Evolutionary conservation across 2,888 invertebrate genomes (phyloP), one percentile per base, ranked within the genome.

Genomic region (Dryobota labecula): DNA sequence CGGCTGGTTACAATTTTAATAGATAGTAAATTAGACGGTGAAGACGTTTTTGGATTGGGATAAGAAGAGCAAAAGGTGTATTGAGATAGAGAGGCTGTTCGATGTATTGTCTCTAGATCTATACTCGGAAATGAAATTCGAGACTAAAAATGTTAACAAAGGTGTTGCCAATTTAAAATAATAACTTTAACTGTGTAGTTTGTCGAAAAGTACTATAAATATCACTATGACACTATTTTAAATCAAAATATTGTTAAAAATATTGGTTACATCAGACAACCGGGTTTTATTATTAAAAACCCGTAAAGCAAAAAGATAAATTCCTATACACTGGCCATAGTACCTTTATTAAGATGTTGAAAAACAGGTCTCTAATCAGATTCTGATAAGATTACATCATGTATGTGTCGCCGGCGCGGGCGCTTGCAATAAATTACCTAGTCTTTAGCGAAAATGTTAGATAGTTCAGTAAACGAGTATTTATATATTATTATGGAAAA

Each of bases 381-480:
- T 78, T 54, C 73, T 53, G 67, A 73, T 77, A 63, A 73, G 61
- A 57, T 73, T 78, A 78, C 79, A 77, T 74, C 78, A 77, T 78
- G 76, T 77, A 78, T 68, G 62, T 73, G 78, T 73, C 68, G 63
- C 43, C 53, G 24, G 62, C 63, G 76, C 53, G 13, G 57, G 78
- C 77, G 77, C 74, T 20, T 20, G 64, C 65, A 54, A 76, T 61
- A 70, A 75, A 79, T 80, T 68, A 73, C 15, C 38, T 7, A 45
- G 45, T 20, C 54, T 60, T 49, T 60, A 43, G 68, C 43, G 51
- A 73, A 68, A 74, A 77, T 56, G 27, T 60, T 45, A 11, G 45
- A 18, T 62, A 13, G 15, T 51, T 62, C 11, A 20, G 9, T 54
- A 60, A 70, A 70, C 27, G 20, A 49, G 66, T 66, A n/a, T n/a